Percentiles rank a stretch among this genome's conserved stretches.
Conservation (phyloP, 2,113 vertebrate genomes). For the Chionis minor region DNA sequence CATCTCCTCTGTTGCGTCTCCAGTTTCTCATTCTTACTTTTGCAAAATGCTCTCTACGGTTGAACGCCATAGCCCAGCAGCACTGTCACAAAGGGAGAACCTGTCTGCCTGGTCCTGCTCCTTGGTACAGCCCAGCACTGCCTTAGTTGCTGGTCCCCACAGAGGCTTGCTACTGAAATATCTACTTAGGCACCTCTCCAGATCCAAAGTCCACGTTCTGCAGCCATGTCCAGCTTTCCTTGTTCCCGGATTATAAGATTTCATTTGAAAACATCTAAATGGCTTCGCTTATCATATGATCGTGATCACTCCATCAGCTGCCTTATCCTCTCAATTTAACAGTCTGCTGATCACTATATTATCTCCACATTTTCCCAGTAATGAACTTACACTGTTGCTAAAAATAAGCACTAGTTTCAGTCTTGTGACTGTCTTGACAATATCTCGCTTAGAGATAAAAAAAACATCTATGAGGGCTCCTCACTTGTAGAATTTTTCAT, state of each 20-base stretch:
- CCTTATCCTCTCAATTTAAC: background rate
- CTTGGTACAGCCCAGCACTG: background rate
- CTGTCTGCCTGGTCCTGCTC: background rate
- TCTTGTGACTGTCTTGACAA: background rate
- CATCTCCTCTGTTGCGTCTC: background rate
- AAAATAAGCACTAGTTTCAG: background rate
- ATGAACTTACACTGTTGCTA: background rate
- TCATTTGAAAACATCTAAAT: background rate
- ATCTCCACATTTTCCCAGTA: background rate
- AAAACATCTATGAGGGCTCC: background rate
- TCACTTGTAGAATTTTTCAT: background rate
- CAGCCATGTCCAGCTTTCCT: rapidly evolving
- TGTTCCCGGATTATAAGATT: background rate
- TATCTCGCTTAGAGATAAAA: background rate
- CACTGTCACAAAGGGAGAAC: background rate
- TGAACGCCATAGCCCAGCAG: background rate
- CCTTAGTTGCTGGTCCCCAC: background rate
- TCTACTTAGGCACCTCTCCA: background rate
- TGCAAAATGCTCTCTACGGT: background rate
- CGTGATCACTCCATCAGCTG: background rate
- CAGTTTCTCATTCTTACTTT: background rate
- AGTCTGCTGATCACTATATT: background rate
- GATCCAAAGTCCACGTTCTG: background rate
- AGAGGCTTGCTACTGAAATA: background rate
- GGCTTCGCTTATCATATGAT: background rate